Base-by-base conservation (phyloP, 2,797 vertebrate genomes). In the Danio albolineatus region DNA sequence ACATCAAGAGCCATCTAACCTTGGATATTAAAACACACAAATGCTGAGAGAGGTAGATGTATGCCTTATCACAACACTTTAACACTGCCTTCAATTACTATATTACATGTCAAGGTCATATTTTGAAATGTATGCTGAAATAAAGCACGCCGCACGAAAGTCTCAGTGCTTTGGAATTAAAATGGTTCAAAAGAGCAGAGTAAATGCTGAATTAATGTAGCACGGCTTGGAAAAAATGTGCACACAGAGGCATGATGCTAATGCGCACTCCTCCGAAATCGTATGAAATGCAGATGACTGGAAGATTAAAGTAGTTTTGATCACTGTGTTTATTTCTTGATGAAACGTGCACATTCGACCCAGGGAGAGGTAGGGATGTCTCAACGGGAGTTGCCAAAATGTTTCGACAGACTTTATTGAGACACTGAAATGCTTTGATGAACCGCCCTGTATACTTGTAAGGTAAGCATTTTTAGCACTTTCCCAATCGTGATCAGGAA, bases 1-100 rank as follows among this genome's bases (percentile, higher is more conserved):
- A 73, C 21, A 59, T 73, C 44, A 51, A 21, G 43, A 85, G 82
- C 67, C 79, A 73, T 82, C 65, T 56, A 70, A 80, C 73, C 81
- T 70, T 70, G 62, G 62, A 51, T 53, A 79, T 71, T 75, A 76
- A 76, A 82, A 77, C 46, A 67, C 69, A 73, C 46, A 83, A 51
- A 72, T 66, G 66, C 21, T 49, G 49, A 21, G 7, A 73, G 60
- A 73, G 8, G 60, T 59, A 8, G 12, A 39, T 70, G 67, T 3
- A 28, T 39, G 14, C 64, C 46, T 71, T 70, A 21, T 46, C 39
- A 51, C 43, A 61, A 46, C n/a, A 0, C 21, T 21, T 75, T 16
- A 64, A 16, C 38, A 38, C 38, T n/a, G 19, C 19, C 21, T 44
- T 28, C 36, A 28, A 53, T 64, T 28, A 54, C 71, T 71, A 28